These are phyloP conservation scores for Seriola quinqueradiata DNA, from an alignment of 2,113 vertebrate genomes.

Conservation along the genomic window DNA sequence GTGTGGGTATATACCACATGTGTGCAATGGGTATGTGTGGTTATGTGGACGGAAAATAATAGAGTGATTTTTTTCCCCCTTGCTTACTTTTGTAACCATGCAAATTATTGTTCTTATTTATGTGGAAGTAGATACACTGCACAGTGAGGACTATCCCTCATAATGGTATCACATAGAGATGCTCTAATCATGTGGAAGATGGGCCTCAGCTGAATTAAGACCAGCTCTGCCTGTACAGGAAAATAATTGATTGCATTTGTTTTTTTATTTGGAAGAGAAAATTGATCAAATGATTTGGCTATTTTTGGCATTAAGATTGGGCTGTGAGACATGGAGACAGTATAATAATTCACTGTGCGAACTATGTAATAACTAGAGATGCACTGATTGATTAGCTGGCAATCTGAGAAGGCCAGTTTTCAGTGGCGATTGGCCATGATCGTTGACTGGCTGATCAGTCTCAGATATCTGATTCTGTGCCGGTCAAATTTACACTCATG, in stretches of 20 bases:
- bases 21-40: not conserved
- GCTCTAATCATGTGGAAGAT: conserved; percentile 45
- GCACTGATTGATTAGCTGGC: too few relatives aligned
- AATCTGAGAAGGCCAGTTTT: too few relatives aligned
- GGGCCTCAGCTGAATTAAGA: conserved; percentile 42
- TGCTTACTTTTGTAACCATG: not conserved
- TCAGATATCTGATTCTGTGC: too few relatives aligned
- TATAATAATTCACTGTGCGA: too few relatives aligned
- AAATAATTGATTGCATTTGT: not conserved
- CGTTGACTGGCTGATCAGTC: too few relatives aligned
- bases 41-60: conserved; percentile 7
- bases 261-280: too few relatives aligned
- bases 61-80: conserved; percentile 15
- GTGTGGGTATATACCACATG: not conserved
- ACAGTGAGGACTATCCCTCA: conserved; percentile 30
- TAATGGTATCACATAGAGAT: conserved; percentile 11
- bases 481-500: too few relatives aligned
- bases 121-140: conserved; percentile 19
- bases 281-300: too few relatives aligned
- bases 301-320: too few relatives aligned
- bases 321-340: too few relatives aligned
- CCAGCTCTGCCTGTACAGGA: conserved; percentile 3
- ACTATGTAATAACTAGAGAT: too few relatives aligned
- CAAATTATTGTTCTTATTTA: conserved; percentile 41
- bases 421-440: too few relatives aligned